These are phyloP conservation scores for Corythornis vintsioides DNA, from an alignment of 2,113 vertebrate genomes.

Conservation along the genomic window DNA sequence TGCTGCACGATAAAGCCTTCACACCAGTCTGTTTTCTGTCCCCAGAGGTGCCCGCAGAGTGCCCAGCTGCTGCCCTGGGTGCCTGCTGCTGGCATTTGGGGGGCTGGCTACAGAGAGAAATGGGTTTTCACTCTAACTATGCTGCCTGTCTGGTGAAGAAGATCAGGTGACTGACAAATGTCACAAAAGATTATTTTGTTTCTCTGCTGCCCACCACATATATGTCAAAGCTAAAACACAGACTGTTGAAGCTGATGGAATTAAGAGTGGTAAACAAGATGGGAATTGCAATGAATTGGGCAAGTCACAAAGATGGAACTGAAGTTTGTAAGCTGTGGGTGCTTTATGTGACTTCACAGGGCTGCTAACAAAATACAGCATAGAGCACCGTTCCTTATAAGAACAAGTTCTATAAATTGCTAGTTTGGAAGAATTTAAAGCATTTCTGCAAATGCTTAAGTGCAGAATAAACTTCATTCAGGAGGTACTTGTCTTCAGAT, in stretches of 20 bases:
- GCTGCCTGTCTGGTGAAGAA: not conserved
- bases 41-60: not conserved
- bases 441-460: not conserved
- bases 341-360: not conserved
- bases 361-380: not conserved
- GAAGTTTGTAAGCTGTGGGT: not conserved
- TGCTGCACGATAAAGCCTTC: slow-evolving; percentile 23
- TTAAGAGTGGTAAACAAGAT: not conserved
- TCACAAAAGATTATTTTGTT: not conserved
- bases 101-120: not conserved
- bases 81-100: not conserved
- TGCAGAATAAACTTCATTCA: not conserved
- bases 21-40: not conserved
- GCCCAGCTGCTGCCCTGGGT: not conserved
- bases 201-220: not conserved
- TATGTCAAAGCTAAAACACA: not conserved
- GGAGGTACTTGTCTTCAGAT: not conserved
- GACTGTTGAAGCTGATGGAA: not conserved
- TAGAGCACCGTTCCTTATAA: not conserved
- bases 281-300: not conserved
- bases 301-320: not conserved
- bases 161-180: not conserved
- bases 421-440: not conserved
- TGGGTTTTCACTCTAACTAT: not conserved
- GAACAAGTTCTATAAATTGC: not conserved